Base-by-base conservation (phyloP, 2,888 invertebrate genomes). In the Acronicta leporina region DNA sequence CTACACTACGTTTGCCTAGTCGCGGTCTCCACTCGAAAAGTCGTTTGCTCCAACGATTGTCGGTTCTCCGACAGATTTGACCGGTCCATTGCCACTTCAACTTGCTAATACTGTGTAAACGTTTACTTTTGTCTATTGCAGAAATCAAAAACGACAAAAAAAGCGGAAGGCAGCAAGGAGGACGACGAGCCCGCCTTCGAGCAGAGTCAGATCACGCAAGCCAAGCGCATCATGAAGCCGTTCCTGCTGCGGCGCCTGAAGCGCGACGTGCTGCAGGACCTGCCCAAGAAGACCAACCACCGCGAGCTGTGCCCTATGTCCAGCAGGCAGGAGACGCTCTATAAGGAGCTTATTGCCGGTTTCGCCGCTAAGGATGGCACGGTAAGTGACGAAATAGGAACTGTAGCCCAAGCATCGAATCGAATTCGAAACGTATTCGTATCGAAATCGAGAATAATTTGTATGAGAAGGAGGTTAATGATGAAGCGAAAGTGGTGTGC, bases 191-290 rank as follows among this genome's bases (percentile, higher is more conserved):
- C 97, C 0, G 92, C 96, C n/a, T 99, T 98, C 89, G 99, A 99
- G 86, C 96, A 96, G 83, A 97, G 97, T 58, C 97, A 98, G 88
- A 97, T 99, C 44, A 96, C 96, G 13, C 98, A 99, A 82, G 99
- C 99, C 0, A 99, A 99, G 86, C 95, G 97, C 50, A 99, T 99
- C 74, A 98, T 99, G 97, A 97, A 97, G 87, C 99, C 99, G 0
- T 99, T 99, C 87, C 96, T 99, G 4, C 94, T 99, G 45, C 95
- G 99, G 15, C 95, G 99, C 59, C 92, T 99, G 47, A 99, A 99
- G 89, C 92, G 95, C 20, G 98, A 99, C 77, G 99, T 99, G 0
- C 94, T 98, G 0, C 96, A 96, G 59, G 97, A 98, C 88, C 90
- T 99, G 78, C 99, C 99, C 0, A 91, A 95, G 77, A 99, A 99